Evolutionary conservation across 2,113 vertebrate genomes (phyloP).

Genomic region (Centropristis striata): DNA sequence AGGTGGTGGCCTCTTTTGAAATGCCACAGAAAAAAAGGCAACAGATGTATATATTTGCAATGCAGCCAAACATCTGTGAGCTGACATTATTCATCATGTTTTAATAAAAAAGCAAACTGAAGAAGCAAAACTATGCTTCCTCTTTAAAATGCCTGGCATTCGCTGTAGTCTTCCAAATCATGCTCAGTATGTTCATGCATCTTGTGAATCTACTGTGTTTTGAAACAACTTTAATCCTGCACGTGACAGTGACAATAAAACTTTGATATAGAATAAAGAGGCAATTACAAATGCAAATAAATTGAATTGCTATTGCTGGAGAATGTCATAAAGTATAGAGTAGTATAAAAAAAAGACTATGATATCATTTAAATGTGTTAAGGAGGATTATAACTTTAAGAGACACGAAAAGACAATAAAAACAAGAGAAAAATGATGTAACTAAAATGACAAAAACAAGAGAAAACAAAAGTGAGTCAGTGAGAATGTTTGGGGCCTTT

Average conservation of each 20-base stretch:
- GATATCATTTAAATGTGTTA: background rate
- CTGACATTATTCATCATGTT: background rate
- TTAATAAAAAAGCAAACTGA: too few relatives aligned
- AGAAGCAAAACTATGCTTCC: background rate
- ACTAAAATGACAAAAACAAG: background rate
- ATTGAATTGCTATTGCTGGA: background rate
- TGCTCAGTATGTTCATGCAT: background rate
- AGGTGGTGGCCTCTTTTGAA: background rate
- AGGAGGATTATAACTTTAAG: background rate
- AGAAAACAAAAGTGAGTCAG: background rate
- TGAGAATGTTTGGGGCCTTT: background rate
- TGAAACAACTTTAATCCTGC: background rate
- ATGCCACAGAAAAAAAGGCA: background rate
- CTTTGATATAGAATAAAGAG: background rate
- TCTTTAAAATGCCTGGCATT: background rate
- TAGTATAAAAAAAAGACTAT: background rate
- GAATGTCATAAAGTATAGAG: background rate
- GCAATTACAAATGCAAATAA: background rate
- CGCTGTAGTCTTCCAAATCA: background rate
- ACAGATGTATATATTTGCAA: background rate
- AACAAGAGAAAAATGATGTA: background rate
- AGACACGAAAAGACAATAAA: background rate
- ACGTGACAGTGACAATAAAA: conserved; percentile 1
- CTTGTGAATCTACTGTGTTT: too few relatives aligned
- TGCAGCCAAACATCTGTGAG: background rate